Evolutionary conservation across 2,113 vertebrate species (phyloP), one percentile per base, ranked within the genome.

Genomic region (Chauna torquata): DNA sequence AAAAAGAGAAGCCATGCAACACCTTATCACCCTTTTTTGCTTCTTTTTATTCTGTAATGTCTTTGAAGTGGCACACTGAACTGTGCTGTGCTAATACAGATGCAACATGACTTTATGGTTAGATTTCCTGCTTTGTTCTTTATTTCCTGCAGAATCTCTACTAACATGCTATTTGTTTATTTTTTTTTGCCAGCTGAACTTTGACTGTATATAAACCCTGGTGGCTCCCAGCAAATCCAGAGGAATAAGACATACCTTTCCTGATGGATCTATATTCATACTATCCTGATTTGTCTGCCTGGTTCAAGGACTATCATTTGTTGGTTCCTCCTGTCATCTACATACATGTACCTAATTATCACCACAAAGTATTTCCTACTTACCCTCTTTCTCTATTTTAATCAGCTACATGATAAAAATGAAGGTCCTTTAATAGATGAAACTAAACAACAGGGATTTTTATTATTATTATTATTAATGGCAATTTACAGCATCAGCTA

Each of bases 321-420:
- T 45, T 65, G 34, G 12, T 16, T n/a, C 20, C 9, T 52, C 50
- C 54, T 52, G 11, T 12, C 32, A 47, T 40, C 28, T 50, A 44
- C 1, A 3, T 34, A 24, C 1, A 0, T 2, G 40, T 59, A 40
- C 28, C 24, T 30, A 25, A 19, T 27, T 65, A 42, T 28, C 11
- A 34, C 30, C 34, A n/a, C 38, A 32, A 83, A 15, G 9, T 45
- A 68, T 20, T 34, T 82, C 16, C 20, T 18, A 42, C 79, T 24
- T n/a, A 65, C 4, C 7, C 11, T 62, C 22, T 58, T 62, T 36
- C 28, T 59, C 9, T 59, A 27, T 38, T 50, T 22, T 61, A 12
- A 65, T 2, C 30, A 32, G 42, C 59, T 38, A 32, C 8, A 50
- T 9, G 7, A 28, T 9, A 64, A 71, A 32, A 40, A 59, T 27